A percentile compares a stretch with the other conserved stretches of the same genome.
phyloP scores from a whole-genome alignment of 2,797 vertebrate species.

The Protosalanx chinensis region DNA sequence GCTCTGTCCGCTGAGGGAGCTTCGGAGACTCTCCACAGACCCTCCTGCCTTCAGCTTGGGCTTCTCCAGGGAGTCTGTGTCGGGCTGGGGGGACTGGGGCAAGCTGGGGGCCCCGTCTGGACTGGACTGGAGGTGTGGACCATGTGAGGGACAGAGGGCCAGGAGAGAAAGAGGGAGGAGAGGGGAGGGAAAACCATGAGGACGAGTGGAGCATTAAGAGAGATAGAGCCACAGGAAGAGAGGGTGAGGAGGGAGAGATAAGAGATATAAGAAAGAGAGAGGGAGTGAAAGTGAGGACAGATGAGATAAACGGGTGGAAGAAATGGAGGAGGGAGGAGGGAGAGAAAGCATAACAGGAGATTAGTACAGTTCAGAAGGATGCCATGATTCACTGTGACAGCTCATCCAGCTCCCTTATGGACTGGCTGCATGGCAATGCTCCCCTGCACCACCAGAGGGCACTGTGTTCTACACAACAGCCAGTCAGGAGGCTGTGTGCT shows the following conservation, averaged over 20 bases:
- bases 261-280: background rate
- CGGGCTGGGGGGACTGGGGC: slow-evolving; percentile 79
- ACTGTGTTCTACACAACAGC: slow-evolving; percentile 40
- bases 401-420: too few relatives aligned
- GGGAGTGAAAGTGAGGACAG: background rate
- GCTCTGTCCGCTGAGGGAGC: slow-evolving; percentile 96
- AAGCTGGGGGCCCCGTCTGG: slow-evolving; percentile 82
- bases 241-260: background rate
- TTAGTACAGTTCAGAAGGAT: background rate
- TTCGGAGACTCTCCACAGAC: slow-evolving; percentile 94
- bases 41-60: slow-evolving; percentile 96
- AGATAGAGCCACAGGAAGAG: background rate
- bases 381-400: background rate
- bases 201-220: too few relatives aligned
- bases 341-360: slow-evolving; percentile 3
- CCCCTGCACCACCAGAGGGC: slow-evolving; percentile 59
- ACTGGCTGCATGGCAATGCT: background rate
- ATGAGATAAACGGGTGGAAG: background rate
- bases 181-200: slow-evolving; percentile 14
- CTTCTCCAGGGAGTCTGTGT: slow-evolving; percentile 85
- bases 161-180: slow-evolving; percentile 8
- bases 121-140: slow-evolving; percentile 72
- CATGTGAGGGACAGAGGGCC: background rate
- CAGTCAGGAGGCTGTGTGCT: too few relatives aligned
- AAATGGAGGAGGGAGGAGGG: background rate